These are phyloP conservation scores for Bombycilla garrulus DNA, from an alignment of 2,113 vertebrate genomes.

Conservation along the genomic window DNA sequence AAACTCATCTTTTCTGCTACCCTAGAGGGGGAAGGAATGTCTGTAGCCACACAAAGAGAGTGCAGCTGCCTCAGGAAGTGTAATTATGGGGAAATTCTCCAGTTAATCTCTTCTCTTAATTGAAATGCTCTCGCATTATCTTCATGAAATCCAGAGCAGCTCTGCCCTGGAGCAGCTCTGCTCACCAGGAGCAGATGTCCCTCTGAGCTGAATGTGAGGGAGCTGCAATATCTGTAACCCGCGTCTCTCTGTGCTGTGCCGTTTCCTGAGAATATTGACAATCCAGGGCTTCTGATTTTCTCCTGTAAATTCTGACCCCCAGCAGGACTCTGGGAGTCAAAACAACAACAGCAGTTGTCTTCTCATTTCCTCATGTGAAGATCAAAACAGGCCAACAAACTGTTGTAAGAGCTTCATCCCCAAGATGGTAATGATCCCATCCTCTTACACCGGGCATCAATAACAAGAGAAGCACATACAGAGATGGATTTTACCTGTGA, in stretches of 20 bases:
- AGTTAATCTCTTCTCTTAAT: neutral
- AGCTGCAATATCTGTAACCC: neutral
- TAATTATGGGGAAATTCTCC: neutral
- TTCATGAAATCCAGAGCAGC: neutral
- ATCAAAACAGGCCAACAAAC: neutral
- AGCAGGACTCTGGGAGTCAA: neutral
- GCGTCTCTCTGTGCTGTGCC: neutral
- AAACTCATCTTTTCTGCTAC: neutral
- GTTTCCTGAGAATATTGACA: neutral
- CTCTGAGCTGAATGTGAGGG: neutral
- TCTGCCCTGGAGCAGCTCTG: neutral
- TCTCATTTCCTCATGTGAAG: neutral
- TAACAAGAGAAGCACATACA: neutral
- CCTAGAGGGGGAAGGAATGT: neutral
- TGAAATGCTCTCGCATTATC: neutral
- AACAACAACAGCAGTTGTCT: neutral
- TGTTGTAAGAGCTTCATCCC: neutral
- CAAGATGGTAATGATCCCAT: neutral
- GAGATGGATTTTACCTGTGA: neutral
- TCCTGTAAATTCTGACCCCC: neutral
- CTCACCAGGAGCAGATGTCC: neutral
- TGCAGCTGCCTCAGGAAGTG: neutral
- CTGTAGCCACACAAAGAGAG: neutral
- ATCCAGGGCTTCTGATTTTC: neutral
- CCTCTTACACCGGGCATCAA: neutral